phyloP scores from a whole-genome alignment of 64 coral and sea anemone species.

The Montipora cactus region DNA sequence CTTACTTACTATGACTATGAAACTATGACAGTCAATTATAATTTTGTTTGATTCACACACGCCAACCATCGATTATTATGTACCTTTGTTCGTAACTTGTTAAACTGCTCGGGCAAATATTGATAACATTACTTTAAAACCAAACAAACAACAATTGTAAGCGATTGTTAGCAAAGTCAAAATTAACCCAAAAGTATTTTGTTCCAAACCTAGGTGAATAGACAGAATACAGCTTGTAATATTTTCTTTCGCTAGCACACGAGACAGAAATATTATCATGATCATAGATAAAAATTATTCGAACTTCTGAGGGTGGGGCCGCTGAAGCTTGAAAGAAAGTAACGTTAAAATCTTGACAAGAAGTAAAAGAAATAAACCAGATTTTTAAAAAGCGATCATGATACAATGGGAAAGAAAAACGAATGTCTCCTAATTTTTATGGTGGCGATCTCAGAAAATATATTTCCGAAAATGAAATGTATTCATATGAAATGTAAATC shows the following conservation, averaged over 20 bases:
- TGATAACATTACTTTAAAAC: background rate
- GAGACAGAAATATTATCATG: too few relatives aligned
- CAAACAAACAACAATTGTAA: background rate
- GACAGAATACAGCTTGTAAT: too few relatives aligned
- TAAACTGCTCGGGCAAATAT: background rate
- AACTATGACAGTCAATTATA: too few relatives aligned
- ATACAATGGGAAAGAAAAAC: background rate
- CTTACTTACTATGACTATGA: too few relatives aligned
- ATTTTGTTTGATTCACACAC: too few relatives aligned
- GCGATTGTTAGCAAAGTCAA: background rate
- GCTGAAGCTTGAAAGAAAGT: too few relatives aligned
- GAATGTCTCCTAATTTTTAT: background rate
- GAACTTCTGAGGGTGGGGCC: too few relatives aligned
- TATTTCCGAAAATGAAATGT: background rate
- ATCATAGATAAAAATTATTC: too few relatives aligned
- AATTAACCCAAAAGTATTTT: background rate
- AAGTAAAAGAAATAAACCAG: too few relatives aligned
- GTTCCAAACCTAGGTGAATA: background rate
- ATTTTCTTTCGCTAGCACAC: too few relatives aligned
- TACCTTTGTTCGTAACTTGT: background rate
- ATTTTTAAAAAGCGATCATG: too few relatives aligned
- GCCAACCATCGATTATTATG: background rate
- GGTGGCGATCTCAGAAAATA: background rate
- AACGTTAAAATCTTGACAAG: too few relatives aligned
- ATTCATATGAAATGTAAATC: background rate